phyloP scores from a whole-genome alignment of 2,797 vertebrate genomes.

The Lophius americanus region DNA sequence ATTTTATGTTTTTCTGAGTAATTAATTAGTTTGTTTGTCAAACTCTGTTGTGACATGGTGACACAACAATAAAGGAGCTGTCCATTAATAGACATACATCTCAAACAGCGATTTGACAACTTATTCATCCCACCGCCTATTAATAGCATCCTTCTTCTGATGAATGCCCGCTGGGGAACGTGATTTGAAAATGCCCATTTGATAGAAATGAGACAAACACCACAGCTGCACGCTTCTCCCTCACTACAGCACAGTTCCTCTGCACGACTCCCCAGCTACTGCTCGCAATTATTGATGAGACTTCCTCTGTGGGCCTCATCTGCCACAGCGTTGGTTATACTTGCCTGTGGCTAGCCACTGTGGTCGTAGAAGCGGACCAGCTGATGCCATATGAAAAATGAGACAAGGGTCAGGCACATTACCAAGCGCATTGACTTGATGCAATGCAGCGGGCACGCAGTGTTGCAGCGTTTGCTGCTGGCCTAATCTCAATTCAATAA shows the following conservation, averaged over 20 bases:
- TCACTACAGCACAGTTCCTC: constrained; percentile 56
- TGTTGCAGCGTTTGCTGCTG: constrained; percentile 55
- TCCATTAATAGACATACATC: constrained; percentile 14
- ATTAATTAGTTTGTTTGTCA: constrained; percentile 15
- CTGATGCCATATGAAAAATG: constrained; percentile 62
- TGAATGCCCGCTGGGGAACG: constrained; percentile 42
- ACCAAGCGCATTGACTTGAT: constrained; percentile 59
- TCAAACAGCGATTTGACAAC: constrained; percentile 35
- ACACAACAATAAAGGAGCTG: constrained; percentile 5
- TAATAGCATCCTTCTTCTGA: constrained; percentile 47
- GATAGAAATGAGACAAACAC: constrained; percentile 67
- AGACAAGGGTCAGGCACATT: constrained; percentile 47
- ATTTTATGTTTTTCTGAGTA: not conserved
- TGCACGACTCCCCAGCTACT: constrained; percentile 56
- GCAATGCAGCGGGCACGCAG: constrained; percentile 37
- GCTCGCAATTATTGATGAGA: constrained; percentile 75
- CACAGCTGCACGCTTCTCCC: constrained; percentile 70
- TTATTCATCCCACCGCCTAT: constrained; percentile 55
- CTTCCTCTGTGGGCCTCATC: constrained; percentile 65
- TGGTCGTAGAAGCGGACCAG: constrained; percentile 44
- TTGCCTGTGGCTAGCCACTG: constrained; percentile 54
- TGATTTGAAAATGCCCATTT: constrained; percentile 65
- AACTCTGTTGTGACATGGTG: not conserved
- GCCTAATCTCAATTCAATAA: constrained; percentile 70
- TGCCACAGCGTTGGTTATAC: constrained; percentile 47